Evolutionary conservation across 2,113 vertebrate species (phyloP).

Genomic region (Neodon shergylaensis): DNA sequence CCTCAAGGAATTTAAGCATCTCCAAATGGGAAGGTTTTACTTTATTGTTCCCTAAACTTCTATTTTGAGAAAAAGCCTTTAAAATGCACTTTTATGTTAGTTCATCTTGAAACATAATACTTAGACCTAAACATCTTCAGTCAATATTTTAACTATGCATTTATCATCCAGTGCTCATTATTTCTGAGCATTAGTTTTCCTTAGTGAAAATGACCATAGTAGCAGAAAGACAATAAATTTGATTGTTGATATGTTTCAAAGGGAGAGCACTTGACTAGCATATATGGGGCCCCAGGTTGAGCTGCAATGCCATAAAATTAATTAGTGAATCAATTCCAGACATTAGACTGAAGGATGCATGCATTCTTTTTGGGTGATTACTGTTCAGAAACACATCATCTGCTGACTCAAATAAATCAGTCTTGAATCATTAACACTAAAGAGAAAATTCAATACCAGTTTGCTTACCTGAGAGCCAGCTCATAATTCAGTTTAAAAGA

Average conservation of each 20-base stretch:
- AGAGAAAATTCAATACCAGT: slow-evolving; percentile 33
- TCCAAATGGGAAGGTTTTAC: neutral
- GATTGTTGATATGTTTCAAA: neutral
- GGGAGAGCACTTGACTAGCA: neutral
- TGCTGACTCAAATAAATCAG: slow-evolving; percentile 14
- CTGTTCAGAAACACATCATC: neutral
- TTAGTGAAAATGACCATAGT: slow-evolving; percentile 7
- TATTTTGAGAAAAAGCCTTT: neutral
- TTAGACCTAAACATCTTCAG: neutral
- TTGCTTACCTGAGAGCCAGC: neutral
- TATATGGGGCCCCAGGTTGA: neutral
- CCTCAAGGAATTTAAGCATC: neutral
- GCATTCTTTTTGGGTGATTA: neutral
- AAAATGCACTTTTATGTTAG: slow-evolving; percentile 29
- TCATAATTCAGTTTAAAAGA: neutral
- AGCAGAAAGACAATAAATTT: neutral
- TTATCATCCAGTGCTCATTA: neutral
- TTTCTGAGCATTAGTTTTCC: neutral
- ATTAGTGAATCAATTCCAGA: neutral
- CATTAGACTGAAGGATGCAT: neutral
- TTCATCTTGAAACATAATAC: neutral
- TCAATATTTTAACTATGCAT: neutral
- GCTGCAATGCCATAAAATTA: neutral
- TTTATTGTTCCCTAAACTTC: neutral
- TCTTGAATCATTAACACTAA: slow-evolving; percentile 41